These are phyloP conservation scores for Aleiodes alternator DNA, from an alignment of 2,888 invertebrate genomes.

Conservation along the genomic window DNA sequence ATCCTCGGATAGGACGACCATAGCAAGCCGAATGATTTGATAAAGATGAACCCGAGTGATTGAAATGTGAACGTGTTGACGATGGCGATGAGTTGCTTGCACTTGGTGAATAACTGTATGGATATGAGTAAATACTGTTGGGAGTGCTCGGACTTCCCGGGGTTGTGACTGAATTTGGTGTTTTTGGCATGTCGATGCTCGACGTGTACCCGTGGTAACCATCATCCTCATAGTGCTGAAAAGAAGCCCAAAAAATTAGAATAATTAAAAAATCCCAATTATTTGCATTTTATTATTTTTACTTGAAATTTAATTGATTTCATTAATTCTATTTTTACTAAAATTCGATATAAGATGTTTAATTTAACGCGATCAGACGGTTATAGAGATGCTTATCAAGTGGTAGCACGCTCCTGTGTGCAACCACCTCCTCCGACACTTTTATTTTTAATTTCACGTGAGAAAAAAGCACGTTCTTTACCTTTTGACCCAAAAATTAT, in stretches of 20 bases:
- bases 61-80: slow-evolving; percentile 55
- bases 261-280: too few relatives aligned
- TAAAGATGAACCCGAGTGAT: slow-evolving; percentile 60
- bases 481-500: too few relatives aligned
- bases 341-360: too few relatives aligned
- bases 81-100: slow-evolving; percentile 62
- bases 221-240: slow-evolving; percentile 58
- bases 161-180: slow-evolving; percentile 68
- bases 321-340: too few relatives aligned
- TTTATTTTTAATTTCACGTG: too few relatives aligned
- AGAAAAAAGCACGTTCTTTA: too few relatives aligned
- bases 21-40: slow-evolving; percentile 62
- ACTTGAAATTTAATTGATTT: too few relatives aligned
- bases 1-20: slow-evolving; percentile 71
- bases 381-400: too few relatives aligned
- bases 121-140: slow-evolving; percentile 67
- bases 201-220: slow-evolving; percentile 59
- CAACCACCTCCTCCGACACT: too few relatives aligned
- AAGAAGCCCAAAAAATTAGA: neutral
- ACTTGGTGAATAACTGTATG: slow-evolving; percentile 64
- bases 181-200: slow-evolving; percentile 65
- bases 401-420: too few relatives aligned
- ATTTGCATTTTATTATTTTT: too few relatives aligned
- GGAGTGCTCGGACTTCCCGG: slow-evolving; percentile 70
- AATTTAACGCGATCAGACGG: too few relatives aligned